These are phyloP conservation scores for Polylopha cassiicola DNA, from an alignment of 2,888 invertebrate genomes.

Conservation along the genomic window DNA sequence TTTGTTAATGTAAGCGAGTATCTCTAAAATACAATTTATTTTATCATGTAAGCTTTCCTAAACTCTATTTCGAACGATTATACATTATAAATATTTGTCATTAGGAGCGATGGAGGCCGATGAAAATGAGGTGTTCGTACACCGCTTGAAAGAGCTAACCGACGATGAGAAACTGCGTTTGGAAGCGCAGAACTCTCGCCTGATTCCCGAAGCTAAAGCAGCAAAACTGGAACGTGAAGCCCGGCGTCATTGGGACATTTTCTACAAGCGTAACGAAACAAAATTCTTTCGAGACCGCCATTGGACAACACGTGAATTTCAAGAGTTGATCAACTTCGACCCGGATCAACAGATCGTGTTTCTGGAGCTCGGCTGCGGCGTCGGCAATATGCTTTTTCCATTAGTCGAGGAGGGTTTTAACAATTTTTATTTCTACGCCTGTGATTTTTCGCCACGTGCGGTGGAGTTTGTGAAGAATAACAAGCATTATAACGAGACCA, in stretches of 20 bases:
- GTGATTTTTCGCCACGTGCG: conserved; percentile 95
- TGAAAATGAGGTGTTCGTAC: conserved; percentile 51
- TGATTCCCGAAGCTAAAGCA: conserved; percentile 83
- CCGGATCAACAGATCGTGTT: conserved; percentile 77
- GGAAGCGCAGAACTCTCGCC: conserved; percentile 79
- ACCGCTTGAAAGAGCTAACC: conserved; percentile 72
- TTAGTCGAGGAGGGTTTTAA: conserved; percentile 85
- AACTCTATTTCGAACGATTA: not conserved
- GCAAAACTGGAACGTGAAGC: conserved; percentile 88
- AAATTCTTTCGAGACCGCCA: conserved; percentile 97
- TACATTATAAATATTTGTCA: not conserved
- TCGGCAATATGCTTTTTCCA: conserved; percentile 97
- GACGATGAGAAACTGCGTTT: conserved; percentile 80
- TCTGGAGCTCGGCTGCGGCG: conserved; percentile 95
- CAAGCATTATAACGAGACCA: conserved; percentile 79
- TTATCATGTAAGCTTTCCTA: too few relatives aligned
- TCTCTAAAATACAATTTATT: too few relatives aligned
- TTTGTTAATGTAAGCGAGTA: too few relatives aligned
- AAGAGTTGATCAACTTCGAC: conserved; percentile 81
- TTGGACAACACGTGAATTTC: conserved; percentile 97
- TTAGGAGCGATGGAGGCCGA: conserved; percentile 53
- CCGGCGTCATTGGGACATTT: conserved; percentile 95
- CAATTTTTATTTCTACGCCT: conserved; percentile 85
- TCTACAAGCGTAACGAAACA: conserved; percentile 96
- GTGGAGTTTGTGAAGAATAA: conserved; percentile 88